These are phyloP conservation scores for Acanthis flammea DNA, from an alignment of 2,797 vertebrate genomes.

Conservation along the genomic window DNA sequence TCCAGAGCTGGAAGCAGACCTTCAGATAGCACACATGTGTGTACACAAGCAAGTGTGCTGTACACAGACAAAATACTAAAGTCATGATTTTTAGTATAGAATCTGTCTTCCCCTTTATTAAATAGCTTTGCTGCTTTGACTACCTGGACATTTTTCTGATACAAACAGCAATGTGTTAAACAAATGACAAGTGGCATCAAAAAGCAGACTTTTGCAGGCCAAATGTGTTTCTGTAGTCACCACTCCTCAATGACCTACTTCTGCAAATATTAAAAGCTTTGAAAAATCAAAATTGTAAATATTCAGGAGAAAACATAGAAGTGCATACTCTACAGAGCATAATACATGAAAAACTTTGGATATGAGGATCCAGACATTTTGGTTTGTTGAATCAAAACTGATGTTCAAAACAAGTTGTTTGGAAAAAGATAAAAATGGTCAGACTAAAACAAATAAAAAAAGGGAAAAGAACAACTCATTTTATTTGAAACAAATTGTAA, in stretches of 20 bases:
- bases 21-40: neutral
- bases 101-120: neutral
- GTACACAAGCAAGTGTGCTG: neutral
- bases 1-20: neutral
- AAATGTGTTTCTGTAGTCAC: neutral
- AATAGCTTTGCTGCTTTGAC: neutral
- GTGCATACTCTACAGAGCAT: neutral
- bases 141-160: neutral
- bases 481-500: neutral
- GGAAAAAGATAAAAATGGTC: neutral
- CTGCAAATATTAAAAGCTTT: neutral
- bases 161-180: neutral
- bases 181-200: neutral
- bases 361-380: neutral
- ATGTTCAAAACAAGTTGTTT: neutral
- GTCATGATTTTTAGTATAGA: neutral
- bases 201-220: neutral
- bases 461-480: accelerated
- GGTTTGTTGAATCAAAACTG: neutral
- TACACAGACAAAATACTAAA: neutral
- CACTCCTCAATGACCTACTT: neutral
- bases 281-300: neutral
- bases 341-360: neutral
- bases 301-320: neutral
- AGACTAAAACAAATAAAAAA: neutral